Evolutionary conservation across 2,888 invertebrate species (phyloP).

Genomic region (Falcaria lacertinaria): DNA sequence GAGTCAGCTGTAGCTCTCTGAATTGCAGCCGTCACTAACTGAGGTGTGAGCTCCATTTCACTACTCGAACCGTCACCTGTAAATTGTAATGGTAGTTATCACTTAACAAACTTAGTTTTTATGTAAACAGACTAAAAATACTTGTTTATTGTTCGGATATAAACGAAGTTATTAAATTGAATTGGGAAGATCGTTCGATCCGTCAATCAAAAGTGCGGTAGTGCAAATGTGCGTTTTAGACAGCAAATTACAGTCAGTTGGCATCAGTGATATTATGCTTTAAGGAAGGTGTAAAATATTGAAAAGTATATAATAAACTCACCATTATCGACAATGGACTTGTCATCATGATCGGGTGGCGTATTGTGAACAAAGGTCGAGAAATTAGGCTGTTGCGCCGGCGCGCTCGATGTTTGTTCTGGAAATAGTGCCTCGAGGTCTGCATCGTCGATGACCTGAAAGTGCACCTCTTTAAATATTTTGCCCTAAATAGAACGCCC

Average conservation of each 20-base stretch:
- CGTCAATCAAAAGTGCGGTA: no score
- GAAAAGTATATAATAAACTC: slow-evolving; percentile 16
- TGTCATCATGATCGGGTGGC: slow-evolving; percentile 66
- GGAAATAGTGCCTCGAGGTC: slow-evolving; percentile 89
- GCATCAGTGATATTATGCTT: neutral
- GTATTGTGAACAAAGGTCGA: slow-evolving; percentile 68
- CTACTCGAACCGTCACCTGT: slow-evolving; percentile 83
- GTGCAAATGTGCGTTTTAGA: no score
- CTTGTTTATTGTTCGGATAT: no score
- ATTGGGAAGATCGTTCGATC: no score
- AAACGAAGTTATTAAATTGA: no score
- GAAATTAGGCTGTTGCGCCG: slow-evolving; percentile 81
- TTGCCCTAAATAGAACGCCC: slow-evolving; percentile 10
- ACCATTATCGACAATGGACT: slow-evolving; percentile 75
- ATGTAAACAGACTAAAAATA: no score
- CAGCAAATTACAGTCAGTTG: slow-evolving; percentile 3
- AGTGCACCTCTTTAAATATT: slow-evolving; percentile 21
- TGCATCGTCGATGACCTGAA: slow-evolving; percentile 87
- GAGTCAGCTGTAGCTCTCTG: slow-evolving; percentile 84
- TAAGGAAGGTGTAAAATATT: neutral
- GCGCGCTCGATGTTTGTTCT: slow-evolving; percentile 81
- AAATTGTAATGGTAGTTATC: no score
- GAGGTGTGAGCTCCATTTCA: slow-evolving; percentile 87
- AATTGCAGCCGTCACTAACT: slow-evolving; percentile 87
- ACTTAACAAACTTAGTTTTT: no score